phyloP scores from a whole-genome alignment of 2,797 vertebrate species.

The Cryptoblepharus egeriae region DNA sequence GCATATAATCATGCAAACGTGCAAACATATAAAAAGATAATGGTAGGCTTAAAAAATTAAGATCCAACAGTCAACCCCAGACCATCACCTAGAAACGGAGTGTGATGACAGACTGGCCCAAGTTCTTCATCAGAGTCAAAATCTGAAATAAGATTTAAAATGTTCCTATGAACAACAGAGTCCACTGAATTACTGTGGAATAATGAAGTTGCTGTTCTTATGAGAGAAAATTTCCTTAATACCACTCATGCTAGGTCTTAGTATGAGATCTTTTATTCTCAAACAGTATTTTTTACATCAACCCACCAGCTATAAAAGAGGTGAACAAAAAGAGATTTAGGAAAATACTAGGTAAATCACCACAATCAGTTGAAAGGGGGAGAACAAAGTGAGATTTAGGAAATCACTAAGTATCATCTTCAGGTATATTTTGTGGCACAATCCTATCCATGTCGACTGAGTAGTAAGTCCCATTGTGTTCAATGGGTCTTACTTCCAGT shows the following conservation, averaged over 20 bases:
- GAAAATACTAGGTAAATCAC: neutral
- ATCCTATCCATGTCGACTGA: too few species aligned
- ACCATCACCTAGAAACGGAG: slow-evolving; percentile 79
- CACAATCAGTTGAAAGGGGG: too few species aligned
- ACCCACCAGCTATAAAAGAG: fast-evolving
- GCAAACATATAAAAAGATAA: slow-evolving; percentile 73
- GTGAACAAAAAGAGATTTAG: neutral
- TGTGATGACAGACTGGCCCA: slow-evolving; percentile 77
- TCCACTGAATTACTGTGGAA: slow-evolving; percentile 55
- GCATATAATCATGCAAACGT: slow-evolving; percentile 78
- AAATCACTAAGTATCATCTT: slow-evolving; percentile 1
- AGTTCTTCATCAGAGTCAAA: slow-evolving; percentile 83
- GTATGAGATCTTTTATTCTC: slow-evolving; percentile 55
- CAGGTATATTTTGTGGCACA: too few species aligned
- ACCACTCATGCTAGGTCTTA: slow-evolving; percentile 69
- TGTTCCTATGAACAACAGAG: slow-evolving; percentile 73
- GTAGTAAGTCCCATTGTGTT: too few species aligned
- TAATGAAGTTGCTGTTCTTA: slow-evolving; percentile 70
- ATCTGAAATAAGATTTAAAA: slow-evolving; percentile 84
- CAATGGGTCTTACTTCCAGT: too few species aligned
- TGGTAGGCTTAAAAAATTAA: slow-evolving; percentile 62
- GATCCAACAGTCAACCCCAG: slow-evolving; percentile 62
- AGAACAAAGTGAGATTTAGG: neutral
- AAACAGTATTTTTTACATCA: slow-evolving; percentile 38
- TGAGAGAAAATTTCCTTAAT: slow-evolving; percentile 40